A percentile compares a stretch with the other conserved stretches of the same genome.
Evolutionary conservation across 2,113 vertebrate genomes (phyloP).

Genomic region (Caretta caretta): DNA sequence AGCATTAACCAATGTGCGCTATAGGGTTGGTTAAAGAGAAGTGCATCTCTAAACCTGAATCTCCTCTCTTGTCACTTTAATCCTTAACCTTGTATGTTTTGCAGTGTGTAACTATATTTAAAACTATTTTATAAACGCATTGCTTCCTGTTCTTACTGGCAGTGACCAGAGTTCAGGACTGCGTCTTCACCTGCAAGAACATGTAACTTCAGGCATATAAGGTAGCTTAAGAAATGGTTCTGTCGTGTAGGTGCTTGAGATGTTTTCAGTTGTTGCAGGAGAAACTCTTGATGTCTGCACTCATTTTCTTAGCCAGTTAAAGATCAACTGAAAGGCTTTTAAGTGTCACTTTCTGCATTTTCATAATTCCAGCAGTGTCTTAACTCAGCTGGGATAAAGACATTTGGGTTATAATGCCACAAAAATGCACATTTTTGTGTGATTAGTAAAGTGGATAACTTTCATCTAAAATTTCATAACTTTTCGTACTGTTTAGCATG

Average conservation of each 20-base stretch:
- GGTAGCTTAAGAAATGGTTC: not conserved
- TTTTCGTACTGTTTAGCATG: not conserved
- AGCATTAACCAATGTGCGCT: not conserved
- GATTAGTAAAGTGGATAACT: not conserved
- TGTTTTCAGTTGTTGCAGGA: not conserved
- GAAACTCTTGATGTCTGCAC: not conserved
- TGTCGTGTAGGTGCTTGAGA: not conserved
- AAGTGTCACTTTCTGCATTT: no score
- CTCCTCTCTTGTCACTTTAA: not conserved
- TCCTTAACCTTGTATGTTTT: not conserved
- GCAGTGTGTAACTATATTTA: not conserved
- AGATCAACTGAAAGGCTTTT: not conserved
- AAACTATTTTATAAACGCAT: not conserved
- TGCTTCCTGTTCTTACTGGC: not conserved
- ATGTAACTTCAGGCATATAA: not conserved
- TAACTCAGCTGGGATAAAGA: no score
- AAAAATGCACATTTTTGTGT: not conserved
- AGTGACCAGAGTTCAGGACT: not conserved
- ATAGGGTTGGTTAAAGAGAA: not conserved
- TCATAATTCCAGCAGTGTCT: no score
- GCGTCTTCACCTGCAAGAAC: not conserved
- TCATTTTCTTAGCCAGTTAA: not conserved
- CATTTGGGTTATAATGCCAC: not conserved
- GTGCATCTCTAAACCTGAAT: not conserved
- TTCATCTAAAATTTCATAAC: not conserved